These are phyloP conservation scores for Oreotrochilus melanogaster DNA, from an alignment of 2,113 vertebrate species.

Conservation along the genomic window DNA sequence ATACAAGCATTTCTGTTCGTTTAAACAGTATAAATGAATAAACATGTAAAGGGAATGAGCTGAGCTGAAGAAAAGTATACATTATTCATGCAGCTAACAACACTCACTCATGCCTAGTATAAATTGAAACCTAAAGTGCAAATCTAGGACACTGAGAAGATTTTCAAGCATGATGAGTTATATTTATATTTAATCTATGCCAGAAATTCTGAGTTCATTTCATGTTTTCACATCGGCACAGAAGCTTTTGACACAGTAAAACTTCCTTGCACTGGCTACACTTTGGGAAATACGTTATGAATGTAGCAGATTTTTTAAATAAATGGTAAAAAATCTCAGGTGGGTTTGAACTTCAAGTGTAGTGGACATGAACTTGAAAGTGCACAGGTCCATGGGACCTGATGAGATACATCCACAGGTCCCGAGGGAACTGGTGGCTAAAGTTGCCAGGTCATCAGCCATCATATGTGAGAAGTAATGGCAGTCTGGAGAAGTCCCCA, in stretches of 20 bases:
- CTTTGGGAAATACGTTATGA: neutral
- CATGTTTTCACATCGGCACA: constrained; percentile 15
- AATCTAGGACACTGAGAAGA: constrained; percentile 43
- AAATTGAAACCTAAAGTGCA: constrained; percentile 42
- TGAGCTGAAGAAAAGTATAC: constrained; percentile 27
- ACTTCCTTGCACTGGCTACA: neutral
- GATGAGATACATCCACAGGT: too few relatives aligned
- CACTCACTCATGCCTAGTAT: constrained; percentile 17
- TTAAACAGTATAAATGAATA: constrained; percentile 56
- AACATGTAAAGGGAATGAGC: neutral
- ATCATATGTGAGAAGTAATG: too few relatives aligned
- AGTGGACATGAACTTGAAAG: neutral
- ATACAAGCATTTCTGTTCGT: neutral
- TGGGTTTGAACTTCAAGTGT: neutral
- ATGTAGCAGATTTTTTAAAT: neutral
- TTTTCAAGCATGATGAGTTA: constrained; percentile 40
- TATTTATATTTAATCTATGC: constrained; percentile 42
- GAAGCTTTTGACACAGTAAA: neutral
- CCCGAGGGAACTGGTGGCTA: too few relatives aligned
- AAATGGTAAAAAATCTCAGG: neutral
- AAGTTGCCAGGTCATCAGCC: too few relatives aligned
- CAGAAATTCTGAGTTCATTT: constrained; percentile 25
- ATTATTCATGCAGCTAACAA: constrained; percentile 57
- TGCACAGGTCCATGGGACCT: neutral
- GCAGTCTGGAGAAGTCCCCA: too few relatives aligned